A percentile compares a stretch with the other conserved stretches of the same genome.
phyloP scores from a whole-genome alignment of 1,140 invertebrate species.

The Pogonus chalceus region DNA sequence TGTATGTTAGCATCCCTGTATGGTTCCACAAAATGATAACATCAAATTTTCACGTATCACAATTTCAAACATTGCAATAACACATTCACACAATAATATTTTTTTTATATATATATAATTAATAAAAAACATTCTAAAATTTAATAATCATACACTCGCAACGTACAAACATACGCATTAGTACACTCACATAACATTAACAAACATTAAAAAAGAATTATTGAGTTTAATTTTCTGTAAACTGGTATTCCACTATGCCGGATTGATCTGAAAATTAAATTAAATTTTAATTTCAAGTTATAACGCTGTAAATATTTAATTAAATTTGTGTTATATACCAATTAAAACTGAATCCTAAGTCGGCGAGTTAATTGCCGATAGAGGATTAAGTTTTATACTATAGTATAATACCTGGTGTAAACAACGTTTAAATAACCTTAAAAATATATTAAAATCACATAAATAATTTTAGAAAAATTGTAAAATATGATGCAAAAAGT shows the following conservation, averaged over 20 bases:
- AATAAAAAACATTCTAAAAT: no score
- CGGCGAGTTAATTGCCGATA: constrained; percentile 3
- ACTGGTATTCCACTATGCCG: constrained; percentile 20
- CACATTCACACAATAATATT: not conserved
- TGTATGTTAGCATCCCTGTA: not conserved
- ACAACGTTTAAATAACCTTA: constrained; percentile 2
- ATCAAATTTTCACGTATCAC: not conserved
- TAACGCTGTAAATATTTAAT: no score
- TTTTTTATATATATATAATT: no score
- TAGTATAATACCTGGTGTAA: not conserved
- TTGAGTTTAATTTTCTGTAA: constrained; percentile 19
- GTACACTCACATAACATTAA: not conserved
- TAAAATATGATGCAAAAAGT: constrained; percentile 5
- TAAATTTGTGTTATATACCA: constrained; percentile 2
- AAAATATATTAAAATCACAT: constrained; percentile 7
- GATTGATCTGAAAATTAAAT: constrained; percentile 19
- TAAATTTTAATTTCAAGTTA: no score
- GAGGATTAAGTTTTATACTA: no score
- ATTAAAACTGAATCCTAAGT: not conserved
- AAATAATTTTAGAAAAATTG: constrained; percentile 7
- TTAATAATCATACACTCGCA: no score
- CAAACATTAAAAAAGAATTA: not conserved
- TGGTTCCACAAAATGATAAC: not conserved
- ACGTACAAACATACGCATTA: no score
- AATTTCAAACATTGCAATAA: not conserved